A percentile compares a stretch with the other conserved stretches of the same genome.
Evolutionary conservation across 2,888 invertebrate species (phyloP).

Genomic region (Metopia argyrocephala): DNA sequence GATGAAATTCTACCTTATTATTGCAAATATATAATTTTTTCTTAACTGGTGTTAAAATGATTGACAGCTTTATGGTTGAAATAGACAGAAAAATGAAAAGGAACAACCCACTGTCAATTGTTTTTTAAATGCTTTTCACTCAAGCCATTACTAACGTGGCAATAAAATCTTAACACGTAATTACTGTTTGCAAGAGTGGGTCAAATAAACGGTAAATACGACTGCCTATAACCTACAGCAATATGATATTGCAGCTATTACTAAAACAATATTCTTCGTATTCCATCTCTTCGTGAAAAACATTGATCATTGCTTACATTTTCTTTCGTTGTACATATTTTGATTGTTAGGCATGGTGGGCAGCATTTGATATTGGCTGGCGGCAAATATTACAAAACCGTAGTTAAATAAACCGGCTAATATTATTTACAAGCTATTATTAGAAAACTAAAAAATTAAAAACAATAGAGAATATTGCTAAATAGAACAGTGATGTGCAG

Average conservation of each 20-base stretch:
- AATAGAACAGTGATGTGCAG: too few relatives aligned
- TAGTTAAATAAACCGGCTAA: too few relatives aligned
- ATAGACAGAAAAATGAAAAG: not conserved
- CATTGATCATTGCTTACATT: too few relatives aligned
- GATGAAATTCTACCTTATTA: constrained; percentile 36
- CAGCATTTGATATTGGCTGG: too few relatives aligned
- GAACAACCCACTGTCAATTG: not conserved
- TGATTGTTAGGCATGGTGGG: too few relatives aligned
- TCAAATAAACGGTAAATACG: constrained; percentile 68
- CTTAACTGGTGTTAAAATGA: constrained; percentile 36
- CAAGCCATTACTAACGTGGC: not conserved
- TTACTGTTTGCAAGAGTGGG: constrained; percentile 62
- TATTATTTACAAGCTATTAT: too few relatives aligned
- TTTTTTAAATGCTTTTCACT: not conserved
- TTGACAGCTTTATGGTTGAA: constrained; percentile 38
- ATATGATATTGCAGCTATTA: constrained; percentile 31
- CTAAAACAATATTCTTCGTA: not conserved
- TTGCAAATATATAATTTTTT: constrained; percentile 36
- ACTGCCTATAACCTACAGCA: constrained; percentile 49
- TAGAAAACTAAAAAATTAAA: too few relatives aligned
- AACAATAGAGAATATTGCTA: too few relatives aligned
- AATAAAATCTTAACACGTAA: constrained; percentile 23
- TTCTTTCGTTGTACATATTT: too few relatives aligned
- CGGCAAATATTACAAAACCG: too few relatives aligned
- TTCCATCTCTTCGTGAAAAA: not conserved